Percentiles rank a stretch among this genome's conserved stretches.
phyloP scores from a whole-genome alignment of 2,113 vertebrate species.

The Vireo altiloquus region DNA sequence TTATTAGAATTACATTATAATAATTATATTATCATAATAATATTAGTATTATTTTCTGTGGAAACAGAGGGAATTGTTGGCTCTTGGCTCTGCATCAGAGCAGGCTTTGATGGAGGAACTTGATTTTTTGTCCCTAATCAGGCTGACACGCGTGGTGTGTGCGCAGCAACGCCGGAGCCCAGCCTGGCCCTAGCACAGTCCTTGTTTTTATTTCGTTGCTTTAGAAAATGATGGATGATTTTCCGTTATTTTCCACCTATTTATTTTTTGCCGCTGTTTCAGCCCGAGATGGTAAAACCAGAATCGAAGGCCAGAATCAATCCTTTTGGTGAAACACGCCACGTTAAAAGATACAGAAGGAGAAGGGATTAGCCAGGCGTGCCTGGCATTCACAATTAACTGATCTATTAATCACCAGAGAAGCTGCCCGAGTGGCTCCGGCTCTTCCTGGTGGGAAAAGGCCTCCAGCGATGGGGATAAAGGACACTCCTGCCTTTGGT shows the following conservation, averaged over 20 bases:
- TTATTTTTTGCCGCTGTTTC: conserved; percentile 15
- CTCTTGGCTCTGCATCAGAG: neutral
- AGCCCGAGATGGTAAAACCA: neutral
- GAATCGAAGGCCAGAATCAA: neutral
- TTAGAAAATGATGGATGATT: neutral
- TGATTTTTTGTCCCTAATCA: neutral
- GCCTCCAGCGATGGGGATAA: neutral
- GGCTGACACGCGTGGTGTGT: neutral
- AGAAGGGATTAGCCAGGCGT: neutral
- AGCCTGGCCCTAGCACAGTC: neutral
- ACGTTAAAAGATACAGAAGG: neutral
- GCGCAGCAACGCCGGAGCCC: neutral
- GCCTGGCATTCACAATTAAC: neutral
- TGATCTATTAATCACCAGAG: neutral
- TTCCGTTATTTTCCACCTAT: neutral
- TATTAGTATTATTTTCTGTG: neutral
- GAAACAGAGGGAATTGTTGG: neutral
- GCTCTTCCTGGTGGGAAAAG: neutral
- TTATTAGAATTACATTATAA: neutral
- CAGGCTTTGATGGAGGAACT: neutral
- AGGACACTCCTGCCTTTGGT: fast-evolving
- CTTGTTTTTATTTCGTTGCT: neutral
- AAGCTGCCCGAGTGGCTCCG: neutral
- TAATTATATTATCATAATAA: neutral
- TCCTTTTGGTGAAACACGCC: neutral